Percentiles rank a stretch among this genome's conserved stretches.
Evolutionary conservation across 2,888 invertebrate species (phyloP).

Genomic region (Philereme transversata): DNA sequence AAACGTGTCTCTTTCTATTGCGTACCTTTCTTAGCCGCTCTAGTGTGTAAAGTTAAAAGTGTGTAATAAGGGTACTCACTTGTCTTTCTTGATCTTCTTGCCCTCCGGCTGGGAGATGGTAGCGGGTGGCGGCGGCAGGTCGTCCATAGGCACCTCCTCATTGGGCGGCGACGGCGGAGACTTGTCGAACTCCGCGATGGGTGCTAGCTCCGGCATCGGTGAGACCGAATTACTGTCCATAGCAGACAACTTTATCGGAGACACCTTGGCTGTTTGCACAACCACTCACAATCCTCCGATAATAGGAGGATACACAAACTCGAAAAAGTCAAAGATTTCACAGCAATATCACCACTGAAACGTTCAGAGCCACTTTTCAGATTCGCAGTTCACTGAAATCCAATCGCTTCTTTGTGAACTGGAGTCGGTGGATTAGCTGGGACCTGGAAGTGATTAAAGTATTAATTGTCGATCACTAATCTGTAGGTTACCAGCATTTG

Average conservation of each 20-base stretch:
- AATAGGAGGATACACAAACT: constrained; percentile 57
- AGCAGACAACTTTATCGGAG: constrained; percentile 82
- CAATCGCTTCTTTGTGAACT: constrained; percentile 3
- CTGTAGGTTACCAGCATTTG: constrained; percentile 17
- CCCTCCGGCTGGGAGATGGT: constrained; percentile 83
- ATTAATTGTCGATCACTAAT: constrained; percentile 51
- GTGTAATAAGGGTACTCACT: constrained; percentile 59
- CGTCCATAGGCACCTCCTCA: constrained; percentile 86
- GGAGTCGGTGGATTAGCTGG: constrained; percentile 23
- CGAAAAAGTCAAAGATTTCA: constrained; percentile 2
- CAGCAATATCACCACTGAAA: constrained; percentile 7
- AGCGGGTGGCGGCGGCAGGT: constrained; percentile 86
- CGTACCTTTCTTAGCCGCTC: too few relatives aligned
- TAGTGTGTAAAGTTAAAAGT: too few relatives aligned
- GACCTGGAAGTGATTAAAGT: constrained; percentile 60
- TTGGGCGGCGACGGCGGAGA: constrained; percentile 87
- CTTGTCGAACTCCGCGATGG: constrained; percentile 88
- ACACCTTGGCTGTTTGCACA: constrained; percentile 76
- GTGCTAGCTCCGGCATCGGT: constrained; percentile 87
- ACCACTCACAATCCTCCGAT: constrained; percentile 59
- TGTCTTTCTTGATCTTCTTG: constrained; percentile 72
- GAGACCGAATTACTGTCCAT: constrained; percentile 89
- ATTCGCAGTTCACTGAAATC: not conserved
- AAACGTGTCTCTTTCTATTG: too few relatives aligned
- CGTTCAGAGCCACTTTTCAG: constrained; percentile 1